Evolutionary conservation across 2,113 vertebrate genomes (phyloP), one percentile per base, ranked within the genome.

Genomic region (Agapornis roseicollis): DNA sequence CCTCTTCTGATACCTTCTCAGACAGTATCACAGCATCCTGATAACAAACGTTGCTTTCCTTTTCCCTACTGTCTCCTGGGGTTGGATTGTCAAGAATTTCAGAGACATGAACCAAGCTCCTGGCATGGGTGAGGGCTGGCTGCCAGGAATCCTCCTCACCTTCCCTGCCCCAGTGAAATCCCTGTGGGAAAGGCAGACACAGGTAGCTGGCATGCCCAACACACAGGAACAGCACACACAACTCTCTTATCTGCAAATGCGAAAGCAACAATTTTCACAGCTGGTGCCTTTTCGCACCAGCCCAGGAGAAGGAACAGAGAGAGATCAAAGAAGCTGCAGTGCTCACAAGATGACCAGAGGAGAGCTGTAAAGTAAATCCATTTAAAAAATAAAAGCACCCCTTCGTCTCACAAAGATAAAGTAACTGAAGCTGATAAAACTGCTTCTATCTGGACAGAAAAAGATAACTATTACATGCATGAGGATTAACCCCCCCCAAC

Each of bases 311-410:
- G 70, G 68, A 77, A 61, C 52, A 17, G 9, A 33, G 35, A 31
- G 73, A 71, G 64, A 91, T 88, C 49, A 87, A 88, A 96, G 76
- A 79, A 20, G 29, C 63, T 4, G 17, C 13, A 52, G n/a, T 15
- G 52, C 27, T 71, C 50, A 65, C 29, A 61, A 49, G 42, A 71
- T 83, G 79, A 63, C 52, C 84, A 81, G 70, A 92, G 23, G 46
- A 93, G 74, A 91, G 28, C 60, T 42, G 47, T 73, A 82, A 96
- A 88, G 76, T 61, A 95, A 94, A 87, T 73, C 50, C 64, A 37
- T 31, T 79, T 37, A 16, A 37, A 39, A 41, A 61, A 8, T 3
- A 17, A 27, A 41, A 17, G 74, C 92, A 44, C 0, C 58, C 24
- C 29, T 85, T 80, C 37, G 85, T 63, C 73, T 13, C 25, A 74